Conservation (phyloP, 1,140 invertebrate genomes). For the Antheraea mylitta region DNA sequence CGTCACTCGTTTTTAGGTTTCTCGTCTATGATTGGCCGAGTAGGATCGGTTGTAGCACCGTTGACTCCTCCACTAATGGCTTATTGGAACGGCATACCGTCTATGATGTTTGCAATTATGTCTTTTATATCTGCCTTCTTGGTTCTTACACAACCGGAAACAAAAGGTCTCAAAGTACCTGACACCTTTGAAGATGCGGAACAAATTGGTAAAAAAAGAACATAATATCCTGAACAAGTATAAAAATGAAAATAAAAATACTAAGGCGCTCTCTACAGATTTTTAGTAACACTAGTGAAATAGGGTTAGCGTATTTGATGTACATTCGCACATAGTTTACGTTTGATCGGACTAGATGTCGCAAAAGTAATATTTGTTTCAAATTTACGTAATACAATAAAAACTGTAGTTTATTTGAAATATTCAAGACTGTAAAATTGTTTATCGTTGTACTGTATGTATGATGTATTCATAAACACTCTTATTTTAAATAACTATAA, state of each 20-base stretch:
- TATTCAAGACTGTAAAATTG: too few relatives aligned
- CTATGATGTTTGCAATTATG: conserved; percentile 83
- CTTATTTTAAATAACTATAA: too few relatives aligned
- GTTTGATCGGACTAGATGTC: too few relatives aligned
- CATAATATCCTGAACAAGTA: background rate
- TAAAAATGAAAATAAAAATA: background rate
- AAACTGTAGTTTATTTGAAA: too few relatives aligned
- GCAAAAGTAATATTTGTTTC: too few relatives aligned
- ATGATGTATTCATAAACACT: too few relatives aligned
- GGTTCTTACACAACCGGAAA: conserved; percentile 85
- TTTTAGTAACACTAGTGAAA: background rate
- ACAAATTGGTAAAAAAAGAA: conserved; percentile 63
- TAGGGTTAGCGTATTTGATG: too few relatives aligned
- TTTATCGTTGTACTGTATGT: too few relatives aligned
- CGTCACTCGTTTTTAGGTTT: conserved; percentile 83
- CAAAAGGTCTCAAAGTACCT: conserved; percentile 82
- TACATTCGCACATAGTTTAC: too few relatives aligned
- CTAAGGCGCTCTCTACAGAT: background rate
- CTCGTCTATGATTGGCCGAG: conserved; percentile 86
- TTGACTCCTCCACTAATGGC: conserved; percentile 79
- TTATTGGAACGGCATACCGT: conserved; percentile 78
- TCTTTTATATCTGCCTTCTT: conserved; percentile 80
- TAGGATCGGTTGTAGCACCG: conserved; percentile 86
- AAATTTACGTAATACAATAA: too few relatives aligned
- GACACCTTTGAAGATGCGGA: conserved; percentile 86